Conservation (phyloP, 2,113 vertebrate genomes). For the Piliocolobus tephrosceles region DNA sequence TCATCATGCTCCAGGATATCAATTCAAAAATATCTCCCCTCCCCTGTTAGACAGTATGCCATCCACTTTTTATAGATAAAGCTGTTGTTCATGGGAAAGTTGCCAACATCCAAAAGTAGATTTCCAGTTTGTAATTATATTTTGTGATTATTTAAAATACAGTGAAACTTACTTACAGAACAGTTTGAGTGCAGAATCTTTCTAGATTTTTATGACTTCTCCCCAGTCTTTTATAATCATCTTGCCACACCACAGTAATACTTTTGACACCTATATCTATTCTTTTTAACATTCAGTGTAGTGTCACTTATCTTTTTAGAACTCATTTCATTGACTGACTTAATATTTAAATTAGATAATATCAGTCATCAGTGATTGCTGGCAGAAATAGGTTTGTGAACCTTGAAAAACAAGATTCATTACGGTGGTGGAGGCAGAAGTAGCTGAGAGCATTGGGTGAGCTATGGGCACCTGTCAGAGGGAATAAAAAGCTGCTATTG, state of each 20-base stretch:
- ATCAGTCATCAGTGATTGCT: conserved; percentile 16
- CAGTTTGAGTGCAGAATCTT: conserved; percentile 11
- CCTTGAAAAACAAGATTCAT: neutral
- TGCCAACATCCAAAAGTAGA: conserved; percentile 44
- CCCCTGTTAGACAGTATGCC: neutral
- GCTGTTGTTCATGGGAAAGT: neutral
- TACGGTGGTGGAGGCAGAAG: neutral
- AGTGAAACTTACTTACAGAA: conserved; percentile 35
- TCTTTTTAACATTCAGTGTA: conserved; percentile 34
- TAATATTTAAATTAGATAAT: conserved; percentile 39
- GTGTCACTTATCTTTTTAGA: conserved; percentile 7
- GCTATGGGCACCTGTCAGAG: neutral
- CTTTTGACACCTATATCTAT: conserved; percentile 8
- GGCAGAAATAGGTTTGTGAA: conserved; percentile 20
- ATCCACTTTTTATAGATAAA: conserved; percentile 38
- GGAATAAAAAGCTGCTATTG: neutral
- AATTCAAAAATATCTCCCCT: conserved; percentile 3
- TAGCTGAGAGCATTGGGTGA: neutral
- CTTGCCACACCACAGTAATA: neutral
- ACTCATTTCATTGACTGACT: neutral
- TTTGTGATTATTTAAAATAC: conserved; percentile 58
- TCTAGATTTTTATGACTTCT: conserved; percentile 13
- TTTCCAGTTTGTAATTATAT: conserved; percentile 48
- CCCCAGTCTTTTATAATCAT: neutral
- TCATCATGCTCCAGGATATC: neutral